Evolutionary conservation across 2,888 invertebrate genomes (phyloP), one percentile per base, ranked within the genome.

Genomic region (Perithous albicinctus): DNA sequence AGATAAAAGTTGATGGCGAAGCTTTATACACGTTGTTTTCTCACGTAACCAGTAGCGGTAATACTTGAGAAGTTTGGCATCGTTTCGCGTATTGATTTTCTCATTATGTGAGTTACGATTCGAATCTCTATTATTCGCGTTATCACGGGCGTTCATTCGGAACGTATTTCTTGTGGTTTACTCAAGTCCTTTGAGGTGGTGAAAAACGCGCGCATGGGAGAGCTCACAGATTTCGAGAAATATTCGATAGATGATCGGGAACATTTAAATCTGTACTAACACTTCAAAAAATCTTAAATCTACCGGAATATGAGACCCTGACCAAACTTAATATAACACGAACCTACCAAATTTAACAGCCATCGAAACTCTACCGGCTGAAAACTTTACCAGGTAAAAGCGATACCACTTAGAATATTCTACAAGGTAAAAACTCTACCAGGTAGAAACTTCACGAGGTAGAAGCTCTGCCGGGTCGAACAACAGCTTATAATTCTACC

Each of bases 41-140:
- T 61, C 69, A 54, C 69, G 54, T 63, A 63, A 70, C 38, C 18
- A 51, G 41, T 20, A 26, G 64, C 26, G 18, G 35, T n/a, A 3
- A 48, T 51, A 56, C 26, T 70, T 48, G 46, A 46, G 56, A 56
- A 64, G 26, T 72, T 79, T n/a, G 61, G 61, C 61, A 76, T 81
- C 70, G 76, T 70, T 84, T 79, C 69, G 63, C 80, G 54, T 84
- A 84, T 84, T 76, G 84, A 82, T 84, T 80, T 82, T 80, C 84
- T 84, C 79, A 70, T 82, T 51, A 80, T 32, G 38, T 32, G 56
- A 69, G 75, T 78, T 78, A 82, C 79, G 69, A 70, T 84, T 82
- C 54, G 20, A 32, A n/a, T n/a, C 61, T 59, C 66, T 72, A 76
- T 80, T 63, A 75, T 77, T 82, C 76, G 75, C 43, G 56, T 76